Evolutionary conservation across 1,140 invertebrate species (phyloP), one percentile per base, ranked within the genome.

Genomic region (Rhynchophorus ferrugineus): DNA sequence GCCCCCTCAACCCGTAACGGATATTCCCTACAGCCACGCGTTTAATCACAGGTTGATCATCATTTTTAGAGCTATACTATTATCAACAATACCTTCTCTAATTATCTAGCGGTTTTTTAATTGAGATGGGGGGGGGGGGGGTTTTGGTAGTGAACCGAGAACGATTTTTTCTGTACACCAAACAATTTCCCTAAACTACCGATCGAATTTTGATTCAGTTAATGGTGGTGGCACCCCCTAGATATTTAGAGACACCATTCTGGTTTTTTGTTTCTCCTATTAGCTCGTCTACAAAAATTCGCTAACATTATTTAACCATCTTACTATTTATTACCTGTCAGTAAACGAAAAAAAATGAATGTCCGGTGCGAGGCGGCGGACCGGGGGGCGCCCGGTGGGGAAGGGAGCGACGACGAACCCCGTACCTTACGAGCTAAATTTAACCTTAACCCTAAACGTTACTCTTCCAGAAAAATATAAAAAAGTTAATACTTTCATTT

Each of bases 1-100:
- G 48, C 38, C 38, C n/a, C n/a, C n/a, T n/a, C n/a, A n/a, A n/a
- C n/a, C n/a, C n/a, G n/a, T n/a, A n/a, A n/a, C n/a, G n/a, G n/a
- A n/a, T n/a, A n/a, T n/a, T n/a, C n/a, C n/a, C 44, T 57, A 61
- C 61, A 55, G 58, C 54, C 60, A 39, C 24, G 16, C 60, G 59
- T 60, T 58, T 66, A 59, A 68, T 68, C 66, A 68, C 66, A 68
- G 66, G 66, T 66, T 66, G 62, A 68, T 64, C 66, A 67, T 68
- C 63, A 66, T 62, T 65, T 49, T 11, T 39, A 57, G 65, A 62
- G 63, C 57, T 54, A 49, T 33, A 53, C 56, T 61, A 55, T 41
- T 46, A 51, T 54, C 35, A 49, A 57, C 50, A 54, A 54, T 47
- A 42, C 38, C 29, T 54, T 46, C 37, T 41, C 38, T 33, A 44